Percentiles rank a stretch among this genome's conserved stretches.
These are phyloP conservation scores for Pionites leucogaster DNA, from an alignment of 2,113 vertebrate genomes.

Conservation along the genomic window DNA sequence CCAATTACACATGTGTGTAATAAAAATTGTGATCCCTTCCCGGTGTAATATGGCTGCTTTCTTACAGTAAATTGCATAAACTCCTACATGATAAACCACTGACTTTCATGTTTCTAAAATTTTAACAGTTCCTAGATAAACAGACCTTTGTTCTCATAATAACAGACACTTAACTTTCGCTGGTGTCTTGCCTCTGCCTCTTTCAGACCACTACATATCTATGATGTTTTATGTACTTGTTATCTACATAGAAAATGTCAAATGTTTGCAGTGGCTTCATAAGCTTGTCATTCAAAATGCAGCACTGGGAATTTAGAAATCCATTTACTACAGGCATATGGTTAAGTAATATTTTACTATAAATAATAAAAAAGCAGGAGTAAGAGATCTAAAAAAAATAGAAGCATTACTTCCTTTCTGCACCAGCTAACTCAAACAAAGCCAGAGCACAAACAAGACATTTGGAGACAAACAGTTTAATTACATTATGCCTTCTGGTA, in stretches of 20 bases:
- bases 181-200: background rate
- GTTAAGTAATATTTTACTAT: background rate
- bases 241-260: background rate
- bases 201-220: background rate
- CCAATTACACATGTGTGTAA: background rate
- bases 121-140: background rate
- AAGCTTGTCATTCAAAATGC: background rate
- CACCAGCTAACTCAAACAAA: background rate
- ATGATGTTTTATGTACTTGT: background rate
- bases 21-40: background rate
- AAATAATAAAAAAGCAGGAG: constrained; percentile 23
- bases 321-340: background rate
- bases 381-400: background rate
- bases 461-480: background rate
- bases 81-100: background rate
- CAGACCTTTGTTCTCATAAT: background rate
- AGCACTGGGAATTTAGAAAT: background rate
- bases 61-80: background rate
- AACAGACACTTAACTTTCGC: background rate
- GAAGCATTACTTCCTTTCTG: background rate
- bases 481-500: background rate
- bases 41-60: background rate
- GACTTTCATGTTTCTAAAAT: background rate
- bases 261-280: background rate
- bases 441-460: background rate